Base-by-base conservation (phyloP, 1,140 invertebrate genomes). In the Tetramorium simillimum region DNA sequence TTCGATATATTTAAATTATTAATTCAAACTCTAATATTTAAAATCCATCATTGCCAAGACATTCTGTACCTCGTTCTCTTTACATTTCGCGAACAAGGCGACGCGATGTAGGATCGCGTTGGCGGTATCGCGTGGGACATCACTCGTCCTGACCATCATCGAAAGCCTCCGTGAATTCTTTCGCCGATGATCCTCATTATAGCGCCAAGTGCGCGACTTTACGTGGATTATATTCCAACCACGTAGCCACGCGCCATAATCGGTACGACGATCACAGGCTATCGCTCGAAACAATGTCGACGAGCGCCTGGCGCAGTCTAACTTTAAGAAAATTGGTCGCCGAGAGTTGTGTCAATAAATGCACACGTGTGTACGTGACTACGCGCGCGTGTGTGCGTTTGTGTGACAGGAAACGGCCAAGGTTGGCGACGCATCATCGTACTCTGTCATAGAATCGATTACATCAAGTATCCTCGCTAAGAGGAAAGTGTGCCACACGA, bases 321-420 rank as follows among this genome's bases (percentile, higher is more conserved):
- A 40, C 40, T 69, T 24, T 12, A 53, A 88, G 60, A 88, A 88
- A 90, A 89, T 87, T 82, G 60, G 72, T 88, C 89, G 70, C 21
- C 40, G 73, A 75, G 85, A 81, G 77, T 69, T 85, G 37, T 18
- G 37, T 51, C 51, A 77, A 72, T 56, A 40, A 49, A 82, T 21
- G 63, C 40, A 14, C 24, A 28, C 33, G 33, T 16, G 53, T 21
- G 33, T 37, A 33, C 58, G 86, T 63, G 73, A 92, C 89, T 46
- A 33, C 33, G 18, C 16, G 82, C 12, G 16, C 51, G n/a, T 7
- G n/a, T 7, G 49, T n/a, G 63, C 46, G 33, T 24, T 49, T 58
- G 70, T 69, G 86, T 58, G 88, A 92, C 92, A 90, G 93, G 93
- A 94, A 93, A 89, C 76, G 49, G 78, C 81, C 92, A 92, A 94